Percentiles rank a stretch among this genome's conserved stretches.
These are phyloP conservation scores for Geotrupes spiniger DNA, from an alignment of 2,888 invertebrate species.

Conservation along the genomic window DNA sequence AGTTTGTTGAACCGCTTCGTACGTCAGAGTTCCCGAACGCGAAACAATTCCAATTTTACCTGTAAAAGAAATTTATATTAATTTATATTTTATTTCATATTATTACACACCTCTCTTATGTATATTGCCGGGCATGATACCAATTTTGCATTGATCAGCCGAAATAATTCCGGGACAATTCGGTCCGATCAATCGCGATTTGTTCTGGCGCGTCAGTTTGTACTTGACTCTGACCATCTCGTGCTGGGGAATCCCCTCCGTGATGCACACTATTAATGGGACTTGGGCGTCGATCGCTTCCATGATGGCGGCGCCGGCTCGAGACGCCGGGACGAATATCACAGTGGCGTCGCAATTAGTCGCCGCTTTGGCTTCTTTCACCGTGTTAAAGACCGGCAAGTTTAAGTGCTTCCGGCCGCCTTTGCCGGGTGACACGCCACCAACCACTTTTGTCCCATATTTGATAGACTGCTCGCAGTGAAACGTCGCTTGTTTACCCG, in stretches of 20 bases:
- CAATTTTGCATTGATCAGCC: conserved; percentile 75
- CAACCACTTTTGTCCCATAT: conserved; percentile 81
- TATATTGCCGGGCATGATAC: conserved; percentile 83
- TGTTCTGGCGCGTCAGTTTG: conserved; percentile 59
- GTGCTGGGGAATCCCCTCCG: conserved; percentile 73
- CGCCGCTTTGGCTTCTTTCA: conserved; percentile 63
- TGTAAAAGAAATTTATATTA: too few species aligned
- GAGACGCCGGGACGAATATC: conserved; percentile 75
- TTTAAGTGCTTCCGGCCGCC: conserved; percentile 68
- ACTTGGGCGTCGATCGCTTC: conserved; percentile 77
- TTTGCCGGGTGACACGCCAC: conserved; percentile 76
- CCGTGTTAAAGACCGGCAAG: conserved; percentile 60
- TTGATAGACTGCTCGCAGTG: conserved; percentile 71
- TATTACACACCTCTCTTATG: conserved; percentile 59
- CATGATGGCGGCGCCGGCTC: conserved; percentile 66
- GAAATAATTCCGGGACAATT: conserved; percentile 84
- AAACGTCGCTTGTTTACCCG: conserved; percentile 69
- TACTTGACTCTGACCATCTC: conserved; percentile 81
- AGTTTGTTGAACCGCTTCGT: conserved; percentile 76
- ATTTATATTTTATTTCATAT: too few species aligned
- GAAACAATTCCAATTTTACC: conserved; percentile 68
- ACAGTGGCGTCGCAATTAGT: conserved; percentile 70
- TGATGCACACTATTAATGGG: conserved; percentile 50
- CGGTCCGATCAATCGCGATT: conserved; percentile 75
- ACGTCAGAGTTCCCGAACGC: conserved; percentile 70